Conservation (phyloP, 1,140 invertebrate genomes). For the Lepidurus apus region DNA sequence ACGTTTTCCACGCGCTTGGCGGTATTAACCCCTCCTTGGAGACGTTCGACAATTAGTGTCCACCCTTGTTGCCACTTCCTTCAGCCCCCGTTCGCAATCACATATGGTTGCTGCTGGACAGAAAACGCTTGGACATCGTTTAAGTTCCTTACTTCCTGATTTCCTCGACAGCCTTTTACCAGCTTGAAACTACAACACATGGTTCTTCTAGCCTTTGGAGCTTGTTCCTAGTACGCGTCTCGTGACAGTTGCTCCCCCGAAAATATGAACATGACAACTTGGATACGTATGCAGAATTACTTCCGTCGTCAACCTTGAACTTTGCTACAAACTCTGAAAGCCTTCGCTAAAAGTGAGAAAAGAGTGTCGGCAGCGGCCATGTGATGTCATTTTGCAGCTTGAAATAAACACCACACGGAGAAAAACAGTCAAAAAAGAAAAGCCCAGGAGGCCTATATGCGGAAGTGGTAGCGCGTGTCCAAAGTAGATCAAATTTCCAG, state of each 20-base stretch:
- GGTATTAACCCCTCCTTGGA: not conserved
- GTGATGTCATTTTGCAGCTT: not conserved
- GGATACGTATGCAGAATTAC: not conserved
- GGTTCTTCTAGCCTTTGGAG: not conserved
- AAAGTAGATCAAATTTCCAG: not conserved
- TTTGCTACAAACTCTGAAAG: not conserved
- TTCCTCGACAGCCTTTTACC: not conserved
- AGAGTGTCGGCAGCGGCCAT: not conserved
- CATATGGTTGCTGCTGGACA: constrained; percentile 17
- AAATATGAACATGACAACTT: not conserved
- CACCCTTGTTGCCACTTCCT: not conserved
- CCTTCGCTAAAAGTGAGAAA: not conserved
- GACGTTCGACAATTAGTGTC: constrained; percentile 18
- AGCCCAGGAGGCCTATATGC: not conserved
- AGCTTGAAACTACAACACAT: constrained; percentile 1
- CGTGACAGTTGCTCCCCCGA: not conserved
- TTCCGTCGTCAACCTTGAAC: not conserved
- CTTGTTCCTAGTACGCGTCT: not conserved
- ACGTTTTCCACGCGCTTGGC: constrained; percentile 8
- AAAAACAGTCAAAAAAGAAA: not conserved
- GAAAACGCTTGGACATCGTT: constrained; percentile 11
- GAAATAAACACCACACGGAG: not conserved
- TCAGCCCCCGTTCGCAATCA: not conserved
- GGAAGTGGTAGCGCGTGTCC: not conserved
- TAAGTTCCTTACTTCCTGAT: constrained; percentile 18